Percentiles rank a stretch among this genome's conserved stretches.
phyloP scores from a whole-genome alignment of 1,140 invertebrate species.

The Drosophila nasuta region DNA sequence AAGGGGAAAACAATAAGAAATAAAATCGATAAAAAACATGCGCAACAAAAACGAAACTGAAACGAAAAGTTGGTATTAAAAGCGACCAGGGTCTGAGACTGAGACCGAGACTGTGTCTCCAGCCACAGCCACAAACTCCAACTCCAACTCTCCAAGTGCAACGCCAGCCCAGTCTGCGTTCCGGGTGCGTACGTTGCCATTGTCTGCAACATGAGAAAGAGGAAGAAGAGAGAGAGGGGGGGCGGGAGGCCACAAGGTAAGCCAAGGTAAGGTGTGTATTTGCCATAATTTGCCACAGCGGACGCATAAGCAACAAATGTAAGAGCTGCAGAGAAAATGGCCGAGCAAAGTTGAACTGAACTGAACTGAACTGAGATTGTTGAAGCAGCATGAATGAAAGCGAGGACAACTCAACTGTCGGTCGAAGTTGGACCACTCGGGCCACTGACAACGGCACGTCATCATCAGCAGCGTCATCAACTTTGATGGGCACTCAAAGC shows the following conservation, averaged over 20 bases:
- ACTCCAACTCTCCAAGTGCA: too few species aligned
- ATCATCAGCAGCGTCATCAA: conserved; percentile 75
- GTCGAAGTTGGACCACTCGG: conserved; percentile 26
- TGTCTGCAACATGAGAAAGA: conserved; percentile 20
- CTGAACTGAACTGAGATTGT: neutral
- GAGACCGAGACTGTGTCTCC: conserved; percentile 33
- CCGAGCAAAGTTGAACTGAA: neutral
- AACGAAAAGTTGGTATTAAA: conserved; percentile 69
- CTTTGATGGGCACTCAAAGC: conserved; percentile 65
- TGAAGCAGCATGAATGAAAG: conserved; percentile 70
- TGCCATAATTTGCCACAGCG: conserved; percentile 84
- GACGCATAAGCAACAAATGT: conserved; percentile 60
- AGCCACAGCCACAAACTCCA: neutral
- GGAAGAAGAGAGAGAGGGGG: neutral
- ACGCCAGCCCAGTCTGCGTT: neutral
- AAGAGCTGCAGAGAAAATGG: conserved; percentile 39
- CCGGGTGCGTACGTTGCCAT: conserved; percentile 50
- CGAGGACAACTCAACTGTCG: conserved; percentile 63
- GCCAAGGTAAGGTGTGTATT: conserved; percentile 78
- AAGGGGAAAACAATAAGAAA: conserved; percentile 74
- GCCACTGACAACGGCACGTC: conserved; percentile 71
- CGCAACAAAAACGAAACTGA: conserved; percentile 42
- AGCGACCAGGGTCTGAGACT: neutral
- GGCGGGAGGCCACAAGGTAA: neutral
- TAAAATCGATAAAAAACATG: conserved; percentile 67